Evolutionary conservation across 2,113 vertebrate species (phyloP).

Genomic region (Synodontis membranacea): DNA sequence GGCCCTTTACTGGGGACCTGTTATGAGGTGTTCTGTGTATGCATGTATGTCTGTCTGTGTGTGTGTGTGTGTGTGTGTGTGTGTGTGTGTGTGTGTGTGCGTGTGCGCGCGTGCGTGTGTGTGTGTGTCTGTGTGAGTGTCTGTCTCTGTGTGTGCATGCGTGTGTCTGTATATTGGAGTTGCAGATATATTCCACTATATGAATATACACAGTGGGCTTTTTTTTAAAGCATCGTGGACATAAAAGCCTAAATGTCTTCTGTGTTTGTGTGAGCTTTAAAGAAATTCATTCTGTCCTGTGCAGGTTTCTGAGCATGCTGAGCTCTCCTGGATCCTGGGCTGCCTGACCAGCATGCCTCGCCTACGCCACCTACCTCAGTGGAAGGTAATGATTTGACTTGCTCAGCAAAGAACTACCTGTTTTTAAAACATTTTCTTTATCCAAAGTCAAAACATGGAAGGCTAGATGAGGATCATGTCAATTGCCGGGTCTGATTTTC

Average conservation of each 20-base stretch:
- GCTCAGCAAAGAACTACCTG: not conserved
- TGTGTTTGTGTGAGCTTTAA: not conserved
- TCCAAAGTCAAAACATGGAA: too few relatives aligned
- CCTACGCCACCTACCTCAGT: conserved; percentile 89
- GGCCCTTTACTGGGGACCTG: conserved; percentile 1
- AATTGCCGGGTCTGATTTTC: conserved; percentile 3
- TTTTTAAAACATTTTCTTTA: not conserved
- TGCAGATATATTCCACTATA: not conserved
- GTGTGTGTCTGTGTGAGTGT: not conserved
- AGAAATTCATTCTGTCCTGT: not conserved
- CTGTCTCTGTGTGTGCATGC: not conserved
- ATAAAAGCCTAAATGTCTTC: not conserved
- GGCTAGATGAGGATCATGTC: not conserved
- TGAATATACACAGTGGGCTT: not conserved
- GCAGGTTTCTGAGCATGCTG: conserved; percentile 86
- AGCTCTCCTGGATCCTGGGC: conserved; percentile 90
- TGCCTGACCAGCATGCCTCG: conserved; percentile 88
- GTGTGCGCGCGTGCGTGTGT: not conserved
- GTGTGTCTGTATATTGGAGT: not conserved
- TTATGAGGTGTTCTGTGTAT: not conserved
- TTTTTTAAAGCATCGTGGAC: not conserved
- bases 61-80: not conserved
- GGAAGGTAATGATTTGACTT: conserved; percentile 80
- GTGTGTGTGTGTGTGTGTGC: not conserved
- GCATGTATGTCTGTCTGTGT: not conserved